Base-by-base conservation (phyloP, 2,888 invertebrate species). In the Ceramica pisi region DNA sequence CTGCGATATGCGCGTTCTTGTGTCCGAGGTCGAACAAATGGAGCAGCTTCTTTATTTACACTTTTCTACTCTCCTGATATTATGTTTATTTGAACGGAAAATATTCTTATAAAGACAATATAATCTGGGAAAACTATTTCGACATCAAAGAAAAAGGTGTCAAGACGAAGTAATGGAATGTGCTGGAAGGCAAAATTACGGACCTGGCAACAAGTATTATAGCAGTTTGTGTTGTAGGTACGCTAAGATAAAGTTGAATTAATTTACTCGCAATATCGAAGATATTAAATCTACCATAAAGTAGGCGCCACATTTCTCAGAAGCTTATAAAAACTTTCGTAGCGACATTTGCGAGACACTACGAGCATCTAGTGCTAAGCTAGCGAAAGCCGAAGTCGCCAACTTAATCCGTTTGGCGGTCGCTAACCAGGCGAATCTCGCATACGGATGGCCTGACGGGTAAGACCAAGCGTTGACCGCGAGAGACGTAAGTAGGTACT, bases 371-470 rank as follows among this genome's bases (percentile, higher is more conserved):
- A 67, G 67, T 74, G 68, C 61, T 83, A 85, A 82, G 85, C 80
- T 73, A 69, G 48, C 9, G n/a, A 71, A 80, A 80, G 74, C 74
- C 72, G 50, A 80, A 83, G 77, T 85, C 72, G 53, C 62, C 41
- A 57, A 69, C 70, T 80, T 85, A 83, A 83, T 83, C 86, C 83
- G 71, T 83, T 83, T 80, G 70, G 83, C 68, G 77, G 81, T 77
- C 59, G 51, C 72, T 72, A 83, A 77, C 75, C 77, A 73, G 70
- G n/a, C 77, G 81, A 71, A 75, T 80, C 74, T 75, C 74, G 65
- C 51, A 53, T 67, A 63, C 65, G 80, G 62, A 79, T 62, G 59
- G 65, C 48, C 48, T 71, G 80, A 72, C 71, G 69, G 57, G 56
- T 44, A 57, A 66, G 60, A 69, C 68, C 26, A 38, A 10, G 35